Evolutionary conservation across 2,113 vertebrate genomes (phyloP).

Genomic region (Sebastes schlegelii): DNA sequence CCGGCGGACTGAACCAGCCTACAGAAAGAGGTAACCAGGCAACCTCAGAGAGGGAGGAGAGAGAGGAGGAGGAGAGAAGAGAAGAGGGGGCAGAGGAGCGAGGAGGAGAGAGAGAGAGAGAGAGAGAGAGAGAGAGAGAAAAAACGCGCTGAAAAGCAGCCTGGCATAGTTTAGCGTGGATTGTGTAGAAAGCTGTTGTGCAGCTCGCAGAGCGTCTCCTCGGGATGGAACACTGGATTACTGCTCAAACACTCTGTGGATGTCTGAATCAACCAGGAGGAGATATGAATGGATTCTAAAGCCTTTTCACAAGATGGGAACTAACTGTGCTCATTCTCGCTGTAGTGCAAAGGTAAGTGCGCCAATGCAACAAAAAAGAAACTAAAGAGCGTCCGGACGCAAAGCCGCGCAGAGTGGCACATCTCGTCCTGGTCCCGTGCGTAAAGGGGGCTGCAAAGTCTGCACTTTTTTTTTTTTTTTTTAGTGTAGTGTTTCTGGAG

Average conservation of each 20-base stretch:
- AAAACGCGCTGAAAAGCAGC: slow-evolving; percentile 80
- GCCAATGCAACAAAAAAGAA: background rate
- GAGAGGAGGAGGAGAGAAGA: slow-evolving; percentile 46
- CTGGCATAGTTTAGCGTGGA: slow-evolving; percentile 77
- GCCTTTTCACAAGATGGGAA: slow-evolving; percentile 80
- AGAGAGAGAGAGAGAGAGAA: slow-evolving; percentile 48
- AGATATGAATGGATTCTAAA: slow-evolving; percentile 80
- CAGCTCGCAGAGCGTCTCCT: slow-evolving; percentile 66
- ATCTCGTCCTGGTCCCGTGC: slow-evolving; percentile 5
- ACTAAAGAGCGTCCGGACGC: background rate
- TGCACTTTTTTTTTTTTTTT: too few species aligned
- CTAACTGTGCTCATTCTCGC: slow-evolving; percentile 69
- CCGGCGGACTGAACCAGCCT: slow-evolving; percentile 81
- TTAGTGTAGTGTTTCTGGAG: background rate
- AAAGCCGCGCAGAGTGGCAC: background rate
- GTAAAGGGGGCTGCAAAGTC: too few species aligned
- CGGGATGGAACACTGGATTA: slow-evolving; percentile 86
- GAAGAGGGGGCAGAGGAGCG: background rate
- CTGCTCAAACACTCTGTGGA: slow-evolving; percentile 74
- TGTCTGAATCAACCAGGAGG: slow-evolving; percentile 67
- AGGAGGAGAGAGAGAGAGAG: slow-evolving; percentile 50
- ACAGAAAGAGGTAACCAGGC: slow-evolving; percentile 88
- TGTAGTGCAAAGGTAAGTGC: slow-evolving; percentile 77
- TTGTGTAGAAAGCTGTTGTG: slow-evolving; percentile 83
- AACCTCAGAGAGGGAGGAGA: slow-evolving; percentile 83